These are phyloP conservation scores for Oenanthe melanoleuca DNA, from an alignment of 2,113 vertebrate genomes.

Conservation along the genomic window DNA sequence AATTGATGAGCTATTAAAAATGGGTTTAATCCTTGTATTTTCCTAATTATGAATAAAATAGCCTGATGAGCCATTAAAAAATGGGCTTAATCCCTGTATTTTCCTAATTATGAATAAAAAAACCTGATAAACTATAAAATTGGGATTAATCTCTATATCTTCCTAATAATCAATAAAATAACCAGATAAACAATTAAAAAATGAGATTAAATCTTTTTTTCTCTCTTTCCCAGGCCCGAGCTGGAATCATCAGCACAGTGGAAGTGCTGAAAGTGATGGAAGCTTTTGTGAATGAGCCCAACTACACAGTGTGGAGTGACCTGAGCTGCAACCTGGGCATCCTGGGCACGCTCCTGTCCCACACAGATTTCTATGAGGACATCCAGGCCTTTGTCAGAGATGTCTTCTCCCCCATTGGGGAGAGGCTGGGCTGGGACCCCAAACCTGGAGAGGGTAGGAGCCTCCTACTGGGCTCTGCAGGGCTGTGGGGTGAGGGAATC, in stretches of 20 bases:
- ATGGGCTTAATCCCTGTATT: too few species aligned
- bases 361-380: constrained; percentile 96
- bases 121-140: too few species aligned
- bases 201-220: too few species aligned
- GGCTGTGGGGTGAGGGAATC: not conserved
- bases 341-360: constrained; percentile 91
- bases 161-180: too few species aligned
- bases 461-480: too few species aligned
- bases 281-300: constrained; percentile 97
- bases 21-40: too few species aligned
- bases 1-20: too few species aligned
- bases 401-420: constrained; percentile 94
- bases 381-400: constrained; percentile 95
- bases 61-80: too few species aligned
- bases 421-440: constrained; percentile 94
- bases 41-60: too few species aligned
- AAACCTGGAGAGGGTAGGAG: constrained; percentile 91
- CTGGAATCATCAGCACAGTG: constrained; percentile 97
- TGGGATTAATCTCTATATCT: too few species aligned
- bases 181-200: too few species aligned
- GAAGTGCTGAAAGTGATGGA: constrained; percentile 98
- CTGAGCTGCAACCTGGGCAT: constrained; percentile 98
- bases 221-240: constrained; percentile 83
- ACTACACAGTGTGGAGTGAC: constrained; percentile 99
- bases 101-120: too few species aligned